Evolutionary conservation across 2,113 vertebrate species (phyloP).

Genomic region (Ictalurus furcatus): DNA sequence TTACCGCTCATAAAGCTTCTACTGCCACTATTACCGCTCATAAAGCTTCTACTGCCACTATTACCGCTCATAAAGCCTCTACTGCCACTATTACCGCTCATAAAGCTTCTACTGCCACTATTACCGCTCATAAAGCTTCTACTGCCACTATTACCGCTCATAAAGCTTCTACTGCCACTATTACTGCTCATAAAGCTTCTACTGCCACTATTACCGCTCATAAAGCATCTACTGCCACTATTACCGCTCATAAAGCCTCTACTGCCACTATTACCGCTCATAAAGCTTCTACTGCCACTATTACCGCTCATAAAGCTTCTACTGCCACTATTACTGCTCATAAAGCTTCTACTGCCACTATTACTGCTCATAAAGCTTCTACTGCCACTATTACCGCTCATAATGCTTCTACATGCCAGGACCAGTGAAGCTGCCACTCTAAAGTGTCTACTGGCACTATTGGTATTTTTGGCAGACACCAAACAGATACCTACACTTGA

Average conservation of each 20-base stretch:
- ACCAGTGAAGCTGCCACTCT: background rate
- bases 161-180: background rate
- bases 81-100: background rate
- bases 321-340: conserved; percentile 43
- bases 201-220: background rate
- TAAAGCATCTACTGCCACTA: conserved; percentile 7
- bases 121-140: background rate
- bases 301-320: background rate
- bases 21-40: background rate
- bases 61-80: too few relatives aligned
- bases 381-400: background rate
- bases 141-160: background rate
- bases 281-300: background rate
- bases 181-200: background rate
- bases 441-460: background rate
- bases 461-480: background rate
- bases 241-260: background rate
- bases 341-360: background rate
- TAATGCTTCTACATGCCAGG: background rate
- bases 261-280: background rate
- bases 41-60: background rate
- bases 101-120: conserved; percentile 44
- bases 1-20: background rate
- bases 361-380: background rate
- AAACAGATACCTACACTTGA: background rate